phyloP scores from a whole-genome alignment of 2,888 invertebrate species.

The Macroteleia sp. region DNA sequence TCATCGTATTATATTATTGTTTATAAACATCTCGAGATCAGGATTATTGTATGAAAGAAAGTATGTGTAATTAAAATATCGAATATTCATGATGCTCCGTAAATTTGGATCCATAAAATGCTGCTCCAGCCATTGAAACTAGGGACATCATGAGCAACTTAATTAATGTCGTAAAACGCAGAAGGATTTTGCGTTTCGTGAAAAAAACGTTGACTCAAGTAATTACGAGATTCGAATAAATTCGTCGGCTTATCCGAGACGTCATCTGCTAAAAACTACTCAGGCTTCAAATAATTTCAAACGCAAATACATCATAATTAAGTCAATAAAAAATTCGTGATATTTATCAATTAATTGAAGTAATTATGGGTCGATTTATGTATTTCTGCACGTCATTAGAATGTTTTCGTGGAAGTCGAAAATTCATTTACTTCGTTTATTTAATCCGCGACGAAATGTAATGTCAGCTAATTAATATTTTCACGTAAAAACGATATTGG shows the following conservation, averaged over 20 bases:
- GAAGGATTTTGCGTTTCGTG: conserved; percentile 9
- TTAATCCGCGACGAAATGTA: conserved; percentile 15
- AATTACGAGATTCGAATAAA: conserved; percentile 40
- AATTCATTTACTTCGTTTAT: conserved; percentile 13
- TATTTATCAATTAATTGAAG: conserved; percentile 7
- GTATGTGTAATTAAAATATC: conserved; percentile 37
- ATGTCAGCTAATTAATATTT: conserved; percentile 39
- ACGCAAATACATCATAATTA: conserved; percentile 5
- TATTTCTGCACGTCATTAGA: neutral
- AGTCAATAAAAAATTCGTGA: conserved; percentile 1
- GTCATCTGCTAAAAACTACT: conserved; percentile 2
- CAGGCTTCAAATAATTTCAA: conserved; percentile 12
- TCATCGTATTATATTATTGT: no score
- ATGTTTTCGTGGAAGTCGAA: conserved; percentile 1
- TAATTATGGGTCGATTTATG: conserved; percentile 5
- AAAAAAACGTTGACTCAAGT: conserved; percentile 23
- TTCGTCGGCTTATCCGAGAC: conserved; percentile 11
- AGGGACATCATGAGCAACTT: conserved; percentile 31
- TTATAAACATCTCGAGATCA: no score
- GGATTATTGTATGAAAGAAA: no score
- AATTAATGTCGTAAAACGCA: conserved; percentile 45
- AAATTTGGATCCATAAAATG: conserved; percentile 24
- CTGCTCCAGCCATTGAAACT: conserved; percentile 14
- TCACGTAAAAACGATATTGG: conserved; percentile 26
- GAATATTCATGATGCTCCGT: conserved; percentile 10